phyloP scores from a whole-genome alignment of 2,888 invertebrate species.

The Diarsia mendica region DNA sequence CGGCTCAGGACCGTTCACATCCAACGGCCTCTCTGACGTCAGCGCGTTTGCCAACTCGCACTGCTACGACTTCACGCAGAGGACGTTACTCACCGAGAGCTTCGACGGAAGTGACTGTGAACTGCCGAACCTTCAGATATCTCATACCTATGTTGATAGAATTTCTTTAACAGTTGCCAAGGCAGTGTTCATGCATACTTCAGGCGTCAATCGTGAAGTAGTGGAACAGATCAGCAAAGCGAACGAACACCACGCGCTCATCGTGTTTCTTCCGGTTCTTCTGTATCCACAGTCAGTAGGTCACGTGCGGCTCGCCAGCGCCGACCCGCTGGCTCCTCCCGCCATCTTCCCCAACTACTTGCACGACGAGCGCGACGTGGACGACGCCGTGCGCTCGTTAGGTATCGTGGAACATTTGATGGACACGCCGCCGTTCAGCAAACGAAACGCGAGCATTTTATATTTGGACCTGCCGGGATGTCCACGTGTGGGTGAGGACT shows the following conservation, averaged over 20 bases:
- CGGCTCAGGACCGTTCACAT: slow-evolving; percentile 72
- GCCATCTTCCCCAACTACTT: slow-evolving; percentile 78
- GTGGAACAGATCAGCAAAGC: slow-evolving; percentile 68
- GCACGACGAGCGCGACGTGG: slow-evolving; percentile 72
- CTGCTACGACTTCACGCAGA: slow-evolving; percentile 73
- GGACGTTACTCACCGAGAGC: slow-evolving; percentile 65
- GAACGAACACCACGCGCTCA: slow-evolving; percentile 68
- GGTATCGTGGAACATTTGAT: slow-evolving; percentile 72
- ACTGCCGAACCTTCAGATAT: slow-evolving; percentile 75
- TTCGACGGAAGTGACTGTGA: slow-evolving; percentile 70
- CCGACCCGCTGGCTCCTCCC: slow-evolving; percentile 70
- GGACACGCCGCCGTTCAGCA: slow-evolving; percentile 64
- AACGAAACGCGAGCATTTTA: slow-evolving; percentile 69
- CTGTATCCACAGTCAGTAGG: slow-evolving; percentile 76
- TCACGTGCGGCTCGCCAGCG: slow-evolving; percentile 71
- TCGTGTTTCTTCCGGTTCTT: slow-evolving; percentile 72
- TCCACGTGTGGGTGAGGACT: slow-evolving; percentile 54
- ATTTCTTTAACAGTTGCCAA: slow-evolving; percentile 59
- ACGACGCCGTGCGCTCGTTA: slow-evolving; percentile 72
- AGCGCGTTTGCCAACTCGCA: slow-evolving; percentile 74
- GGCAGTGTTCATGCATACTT: slow-evolving; percentile 55
- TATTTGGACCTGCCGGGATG: slow-evolving; percentile 71
- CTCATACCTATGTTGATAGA: slow-evolving; percentile 72
- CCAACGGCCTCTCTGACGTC: slow-evolving; percentile 77
- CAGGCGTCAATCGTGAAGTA: slow-evolving; percentile 64